Base-by-base conservation (phyloP, 2,797 vertebrate species). In the Percopsis omiscomaycus region DNA sequence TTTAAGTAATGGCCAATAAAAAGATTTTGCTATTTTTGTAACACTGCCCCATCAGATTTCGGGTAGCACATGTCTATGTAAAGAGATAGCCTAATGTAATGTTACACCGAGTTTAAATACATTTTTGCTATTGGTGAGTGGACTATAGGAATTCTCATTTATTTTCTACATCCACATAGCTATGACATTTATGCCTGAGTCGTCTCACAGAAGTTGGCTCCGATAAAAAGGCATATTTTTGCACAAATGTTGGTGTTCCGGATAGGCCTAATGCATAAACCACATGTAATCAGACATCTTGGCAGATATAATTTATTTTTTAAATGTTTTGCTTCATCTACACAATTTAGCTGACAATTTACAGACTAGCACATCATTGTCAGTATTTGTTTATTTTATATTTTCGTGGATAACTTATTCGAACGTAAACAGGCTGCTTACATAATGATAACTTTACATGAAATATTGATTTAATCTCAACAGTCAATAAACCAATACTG, bases 371-470 rank as follows among this genome's bases (percentile, higher is more conserved):
- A 14, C 61, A 52, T 70, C n/a, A 55, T 78, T 75, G 61, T 55
- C 80, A 77, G 63, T 64, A 81, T 77, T 74, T 44, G 32, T 89
- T 90, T 86, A 85, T 86, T 86, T 80, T n/a, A 61, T 37, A 51
- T 81, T 79, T 82, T 65, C 50, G 57, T 68, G 75, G 81, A 87
- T 88, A 85, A 89, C 83, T 86, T 87, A 84, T 82, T 78, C 61
- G 62, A 66, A 64, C 48, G 74, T 75, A 81, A 85, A 82, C 75
- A 81, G 84, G 80, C 50, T 2, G 77, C 73, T 84, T 89, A 85
- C 78, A 89, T 78, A 79, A 71, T 69, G 73, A 65, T 52, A 63
- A 63, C 68, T 83, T 83, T 73, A 80, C 77, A 85, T 80, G 77
- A 74, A 61, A 88, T 76, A 85, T 73, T 73, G 69, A 79, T 83